A percentile compares a stretch with the other conserved stretches of the same genome.
These are phyloP conservation scores for Gavia stellata DNA, from an alignment of 2,113 vertebrate species.

Conservation along the genomic window DNA sequence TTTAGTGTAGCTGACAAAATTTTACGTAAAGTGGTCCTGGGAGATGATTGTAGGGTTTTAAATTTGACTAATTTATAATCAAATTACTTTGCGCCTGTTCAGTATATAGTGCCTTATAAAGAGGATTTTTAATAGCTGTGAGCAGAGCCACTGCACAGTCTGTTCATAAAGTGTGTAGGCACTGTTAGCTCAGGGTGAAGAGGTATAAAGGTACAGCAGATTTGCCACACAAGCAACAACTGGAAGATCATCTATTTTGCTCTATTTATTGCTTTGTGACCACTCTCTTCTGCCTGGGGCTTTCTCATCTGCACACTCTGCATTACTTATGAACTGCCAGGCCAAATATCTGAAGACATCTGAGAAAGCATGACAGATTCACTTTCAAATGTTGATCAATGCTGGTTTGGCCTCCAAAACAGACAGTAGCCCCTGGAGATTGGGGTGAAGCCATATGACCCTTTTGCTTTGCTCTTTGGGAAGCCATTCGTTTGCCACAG, in stretches of 20 bases:
- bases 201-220: background rate
- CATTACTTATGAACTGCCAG: slow-evolving; percentile 18
- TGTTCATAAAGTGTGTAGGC: background rate
- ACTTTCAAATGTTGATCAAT: background rate
- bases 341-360: background rate
- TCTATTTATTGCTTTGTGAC: slow-evolving; percentile 49
- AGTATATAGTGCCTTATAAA: background rate
- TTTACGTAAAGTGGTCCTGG: background rate
- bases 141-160: background rate
- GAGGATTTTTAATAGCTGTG: background rate
- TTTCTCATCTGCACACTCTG: background rate
- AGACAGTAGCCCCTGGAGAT: background rate
- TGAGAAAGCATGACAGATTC: slow-evolving; percentile 9
- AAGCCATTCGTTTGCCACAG: background rate
- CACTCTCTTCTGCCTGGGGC: background rate
- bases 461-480: background rate
- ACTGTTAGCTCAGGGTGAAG: background rate
- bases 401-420: background rate
- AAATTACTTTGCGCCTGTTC: background rate
- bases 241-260: slow-evolving; percentile 34
- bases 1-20: background rate
- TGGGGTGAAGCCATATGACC: background rate
- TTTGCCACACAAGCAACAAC: background rate
- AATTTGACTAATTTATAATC: background rate
- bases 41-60: background rate